phyloP scores from a whole-genome alignment of 2,888 invertebrate species.

The Eristalinus aeneus region DNA sequence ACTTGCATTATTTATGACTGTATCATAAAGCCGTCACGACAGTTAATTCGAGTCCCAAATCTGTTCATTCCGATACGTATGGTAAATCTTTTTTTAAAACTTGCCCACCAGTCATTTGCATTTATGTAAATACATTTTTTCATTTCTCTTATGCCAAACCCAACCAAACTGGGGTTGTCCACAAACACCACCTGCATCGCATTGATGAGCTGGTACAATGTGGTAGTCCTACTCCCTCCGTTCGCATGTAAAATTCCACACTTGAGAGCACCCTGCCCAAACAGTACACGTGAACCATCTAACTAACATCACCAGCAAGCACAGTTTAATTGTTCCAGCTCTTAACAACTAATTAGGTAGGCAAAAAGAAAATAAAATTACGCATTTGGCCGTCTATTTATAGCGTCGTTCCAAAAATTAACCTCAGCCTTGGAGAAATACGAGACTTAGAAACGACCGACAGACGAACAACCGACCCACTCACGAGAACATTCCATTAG shows the following conservation, averaged over 20 bases:
- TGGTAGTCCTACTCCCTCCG: no score
- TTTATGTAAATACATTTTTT: no score
- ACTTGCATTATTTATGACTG: no score
- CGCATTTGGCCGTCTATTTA: conserved; percentile 26
- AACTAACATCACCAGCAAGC: background rate
- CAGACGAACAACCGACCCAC: background rate
- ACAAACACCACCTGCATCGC: no score
- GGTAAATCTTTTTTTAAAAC: no score
- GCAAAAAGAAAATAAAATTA: background rate
- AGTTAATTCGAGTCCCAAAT: no score
- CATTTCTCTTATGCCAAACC: no score
- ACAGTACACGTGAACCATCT: background rate
- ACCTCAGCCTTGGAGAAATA: background rate
- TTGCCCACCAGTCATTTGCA: no score
- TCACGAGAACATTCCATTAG: background rate
- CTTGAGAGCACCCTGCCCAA: background rate
- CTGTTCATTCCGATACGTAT: no score
- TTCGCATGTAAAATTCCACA: background rate
- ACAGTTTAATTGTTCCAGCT: conserved; percentile 4
- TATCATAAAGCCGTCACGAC: no score
- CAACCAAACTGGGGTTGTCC: no score
- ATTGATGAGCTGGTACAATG: no score
- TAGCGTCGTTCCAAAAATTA: conserved; percentile 9
- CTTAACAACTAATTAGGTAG: conserved; percentile 28
- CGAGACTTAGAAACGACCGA: background rate